Evolutionary conservation across 1,140 invertebrate genomes (phyloP), one percentile per base, ranked within the genome.

Genomic region (Pseudomyrmex pallidus): DNA sequence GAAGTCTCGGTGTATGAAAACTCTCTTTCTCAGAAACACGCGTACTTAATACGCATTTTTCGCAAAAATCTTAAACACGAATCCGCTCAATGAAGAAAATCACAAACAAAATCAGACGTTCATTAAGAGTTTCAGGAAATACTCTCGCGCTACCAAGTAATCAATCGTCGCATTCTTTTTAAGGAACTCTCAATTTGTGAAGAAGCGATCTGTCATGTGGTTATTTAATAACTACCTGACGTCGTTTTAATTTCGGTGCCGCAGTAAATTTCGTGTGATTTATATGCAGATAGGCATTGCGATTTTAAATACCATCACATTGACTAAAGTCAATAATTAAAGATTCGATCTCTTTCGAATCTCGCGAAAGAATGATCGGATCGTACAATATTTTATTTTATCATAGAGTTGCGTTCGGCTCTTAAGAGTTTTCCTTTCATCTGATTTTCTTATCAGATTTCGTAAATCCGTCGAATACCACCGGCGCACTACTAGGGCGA

Each of bases 391-490:
- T 1, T 46, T 78, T 67, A 48, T 57, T 54, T 78, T 77, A 82
- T 62, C 15, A n/a, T 46, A 20, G 72, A 82, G 61, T 73, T 61
- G n/a, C n/a, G 22, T 46, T 35, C 15, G 2, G 22, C 9, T 15
- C 46, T 50, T 50, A 74, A 73, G 48, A 52, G 61, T 7, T 25
- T 35, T 7, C 5, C 35, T 7, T 3, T 0, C 5, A 22, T 80
- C 44, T 70, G 46, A 59, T 67, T 70, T 48, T 5, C n/a, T 13
- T 1, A 15, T 74, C 59, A 68, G 44, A 84, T 88, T 87, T 50
- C 64, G 35, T 78, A 74, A 76, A 87, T 80, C 48, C 64, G 8
- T 48, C 59, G 74, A 88, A 89, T 73, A 88, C 80, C 74, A 70
- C 84, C 86, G 88, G 87, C 84, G 20, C 0, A 0, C 8, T 44